Base-by-base conservation (phyloP, 1,140 invertebrate species). In the Listronotus oregonensis region DNA sequence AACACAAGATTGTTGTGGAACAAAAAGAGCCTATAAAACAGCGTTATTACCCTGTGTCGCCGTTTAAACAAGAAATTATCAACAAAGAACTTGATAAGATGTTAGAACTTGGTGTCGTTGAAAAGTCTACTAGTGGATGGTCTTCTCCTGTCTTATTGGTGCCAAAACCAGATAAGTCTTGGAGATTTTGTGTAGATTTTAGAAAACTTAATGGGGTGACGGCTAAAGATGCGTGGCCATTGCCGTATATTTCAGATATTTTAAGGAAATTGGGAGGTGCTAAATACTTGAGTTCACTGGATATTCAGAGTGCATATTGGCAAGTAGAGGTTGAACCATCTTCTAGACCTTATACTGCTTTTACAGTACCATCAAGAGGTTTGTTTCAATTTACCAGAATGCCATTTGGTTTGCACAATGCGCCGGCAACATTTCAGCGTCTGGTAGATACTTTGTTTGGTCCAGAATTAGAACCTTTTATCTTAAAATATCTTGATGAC, bases 401-500 rank as follows among this genome's bases (percentile, higher is more conserved):
- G n/a, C 34, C 34, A 10, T 37, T 37, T 32, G 42, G 27, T 7
- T 37, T 37, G n/a, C n/a, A 8, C 8, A 37, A 10, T 37, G 34
- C 27, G n/a, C 42, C 66, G 12, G 47, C 55, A 12, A 66, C 60
- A 7, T 66, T 49, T 17, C 47, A 60, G 11, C 60, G 67, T 1
- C 61, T 73, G 14, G 73, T 78, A 64, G 76, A 78, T 52, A n/a
- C 18, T 3, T 79, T 9, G n/a, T n/a, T 71, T 75, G 64, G 57
- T 12, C 39, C 67, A 32, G 64, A 69, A 49, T 27, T 73, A 9
- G 61, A 74, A 40, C 71, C 66, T 8, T 37, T 55, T 34, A 55
- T 57, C 0, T 71, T 74, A 43, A 58, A 37, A 1, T 78, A 78
- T 56, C 43, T 79, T 31, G 77, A 80, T 65, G 74, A 80, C 32